phyloP scores from a whole-genome alignment of 2,888 invertebrate species.

The Adela reaumurella region DNA sequence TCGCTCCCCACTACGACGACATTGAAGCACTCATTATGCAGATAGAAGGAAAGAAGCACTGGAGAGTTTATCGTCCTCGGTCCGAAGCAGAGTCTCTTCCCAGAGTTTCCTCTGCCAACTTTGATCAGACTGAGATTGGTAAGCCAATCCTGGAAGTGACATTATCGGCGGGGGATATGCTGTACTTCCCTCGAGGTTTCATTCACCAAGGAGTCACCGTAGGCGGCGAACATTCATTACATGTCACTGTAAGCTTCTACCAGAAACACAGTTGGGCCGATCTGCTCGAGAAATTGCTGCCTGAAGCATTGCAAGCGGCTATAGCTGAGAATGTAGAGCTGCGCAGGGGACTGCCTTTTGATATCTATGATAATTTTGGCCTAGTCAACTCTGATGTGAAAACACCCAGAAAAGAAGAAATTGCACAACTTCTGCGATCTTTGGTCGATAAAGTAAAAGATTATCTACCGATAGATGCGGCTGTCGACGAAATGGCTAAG shows the following conservation, averaged over 20 bases:
- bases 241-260: slow-evolving; percentile 90
- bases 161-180: slow-evolving; percentile 81
- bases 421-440: slow-evolving; percentile 48
- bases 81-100: slow-evolving; percentile 68
- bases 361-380: slow-evolving; percentile 75
- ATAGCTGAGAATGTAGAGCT: slow-evolving; percentile 67
- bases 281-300: slow-evolving; percentile 76
- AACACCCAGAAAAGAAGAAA: slow-evolving; percentile 38
- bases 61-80: slow-evolving; percentile 85
- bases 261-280: slow-evolving; percentile 90
- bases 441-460: slow-evolving; percentile 59
- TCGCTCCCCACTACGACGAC: slow-evolving; percentile 98
- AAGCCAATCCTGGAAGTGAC: slow-evolving; percentile 75
- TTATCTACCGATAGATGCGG: slow-evolving; percentile 68
- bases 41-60: slow-evolving; percentile 91
- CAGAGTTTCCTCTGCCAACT: slow-evolving; percentile 78
- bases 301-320: slow-evolving; percentile 70
- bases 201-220: slow-evolving; percentile 84
- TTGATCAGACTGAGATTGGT: slow-evolving; percentile 69
- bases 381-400: slow-evolving; percentile 57
- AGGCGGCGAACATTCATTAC: slow-evolving; percentile 81
- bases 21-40: slow-evolving; percentile 98
- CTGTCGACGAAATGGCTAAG: slow-evolving; percentile 84
- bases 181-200: slow-evolving; percentile 90
- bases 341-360: slow-evolving; percentile 74